These are phyloP conservation scores for Saccostrea cuccullata DNA, from an alignment of 1,140 invertebrate species.

Conservation along the genomic window DNA sequence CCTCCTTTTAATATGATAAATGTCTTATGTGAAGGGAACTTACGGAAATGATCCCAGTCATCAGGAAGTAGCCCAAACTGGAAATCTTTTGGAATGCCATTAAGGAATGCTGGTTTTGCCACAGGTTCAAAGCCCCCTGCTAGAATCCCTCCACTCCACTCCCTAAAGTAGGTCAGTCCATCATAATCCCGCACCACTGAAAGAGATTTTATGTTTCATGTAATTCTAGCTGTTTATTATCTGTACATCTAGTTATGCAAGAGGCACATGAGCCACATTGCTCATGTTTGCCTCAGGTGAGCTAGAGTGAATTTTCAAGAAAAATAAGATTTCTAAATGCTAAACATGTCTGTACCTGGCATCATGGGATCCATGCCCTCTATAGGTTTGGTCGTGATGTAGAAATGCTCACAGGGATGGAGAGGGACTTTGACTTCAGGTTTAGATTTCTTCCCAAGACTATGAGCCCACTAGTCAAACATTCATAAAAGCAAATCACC, in stretches of 20 bases:
- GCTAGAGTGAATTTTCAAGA: neutral
- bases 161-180: conserved; percentile 91
- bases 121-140: conserved; percentile 91
- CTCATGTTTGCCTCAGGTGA: neutral
- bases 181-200: conserved; percentile 93
- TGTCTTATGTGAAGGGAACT: conserved; percentile 51
- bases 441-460: conserved; percentile 89
- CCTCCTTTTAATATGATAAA: too few relatives aligned
- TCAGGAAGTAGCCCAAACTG: conserved; percentile 80
- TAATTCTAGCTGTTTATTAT: neutral
- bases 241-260: neutral
- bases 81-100: conserved; percentile 81
- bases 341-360: conserved; percentile 75
- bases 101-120: conserved; percentile 92
- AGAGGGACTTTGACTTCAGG: conserved; percentile 93
- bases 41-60: conserved; percentile 97
- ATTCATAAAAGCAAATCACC: neutral
- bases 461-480: conserved; percentile 83
- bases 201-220: conserved; percentile 51
- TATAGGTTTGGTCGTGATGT: conserved; percentile 91
- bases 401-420: conserved; percentile 96
- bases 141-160: conserved; percentile 85
- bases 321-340: too few relatives aligned
- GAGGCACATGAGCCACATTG: neutral
- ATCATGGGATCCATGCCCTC: conserved; percentile 76